These are phyloP conservation scores for Coenobita brevimanus DNA, from an alignment of 1,140 invertebrate genomes.

Conservation along the genomic window DNA sequence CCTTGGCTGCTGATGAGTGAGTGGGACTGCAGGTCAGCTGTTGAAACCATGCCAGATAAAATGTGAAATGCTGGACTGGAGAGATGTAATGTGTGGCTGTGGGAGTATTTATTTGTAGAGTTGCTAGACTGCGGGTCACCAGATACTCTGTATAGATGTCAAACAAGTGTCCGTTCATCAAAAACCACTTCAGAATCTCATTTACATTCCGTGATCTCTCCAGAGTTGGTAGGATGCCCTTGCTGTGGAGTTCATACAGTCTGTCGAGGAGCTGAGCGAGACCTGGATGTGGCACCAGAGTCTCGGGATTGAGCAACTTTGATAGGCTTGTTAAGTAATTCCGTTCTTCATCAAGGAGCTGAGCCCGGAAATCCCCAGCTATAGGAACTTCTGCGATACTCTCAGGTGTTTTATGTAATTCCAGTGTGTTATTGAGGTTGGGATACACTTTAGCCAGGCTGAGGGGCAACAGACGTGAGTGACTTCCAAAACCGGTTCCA, in stretches of 20 bases:
- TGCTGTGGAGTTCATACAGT: conserved; percentile 15
- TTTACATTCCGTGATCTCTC: not conserved
- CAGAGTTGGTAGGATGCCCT: conserved; percentile 17
- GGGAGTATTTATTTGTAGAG: not conserved
- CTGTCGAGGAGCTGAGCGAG: conserved; percentile 23
- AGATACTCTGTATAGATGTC: conserved; percentile 38
- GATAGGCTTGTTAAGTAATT: not conserved
- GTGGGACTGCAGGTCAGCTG: not conserved
- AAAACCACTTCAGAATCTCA: conserved; percentile 2
- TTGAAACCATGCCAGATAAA: conserved; percentile 8
- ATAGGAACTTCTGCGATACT: not conserved
- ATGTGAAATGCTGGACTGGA: conserved; percentile 37
- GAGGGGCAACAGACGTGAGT: conserved; percentile 10
- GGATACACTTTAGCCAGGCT: conserved; percentile 24
- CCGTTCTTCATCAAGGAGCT: not conserved
- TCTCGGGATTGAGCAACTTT: conserved; percentile 31
- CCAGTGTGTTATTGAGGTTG: not conserved
- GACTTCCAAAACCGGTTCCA: too few species aligned
- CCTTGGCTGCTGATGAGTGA: not conserved
- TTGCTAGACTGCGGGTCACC: conserved; percentile 20
- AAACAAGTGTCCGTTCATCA: conserved; percentile 8
- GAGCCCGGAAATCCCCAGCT: not conserved
- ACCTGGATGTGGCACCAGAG: not conserved
- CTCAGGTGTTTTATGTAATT: not conserved
- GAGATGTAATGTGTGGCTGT: conserved; percentile 32